Evolutionary conservation across 2,797 vertebrate species (phyloP), one percentile per base, ranked within the genome.

Genomic region (Chanos chanos): DNA sequence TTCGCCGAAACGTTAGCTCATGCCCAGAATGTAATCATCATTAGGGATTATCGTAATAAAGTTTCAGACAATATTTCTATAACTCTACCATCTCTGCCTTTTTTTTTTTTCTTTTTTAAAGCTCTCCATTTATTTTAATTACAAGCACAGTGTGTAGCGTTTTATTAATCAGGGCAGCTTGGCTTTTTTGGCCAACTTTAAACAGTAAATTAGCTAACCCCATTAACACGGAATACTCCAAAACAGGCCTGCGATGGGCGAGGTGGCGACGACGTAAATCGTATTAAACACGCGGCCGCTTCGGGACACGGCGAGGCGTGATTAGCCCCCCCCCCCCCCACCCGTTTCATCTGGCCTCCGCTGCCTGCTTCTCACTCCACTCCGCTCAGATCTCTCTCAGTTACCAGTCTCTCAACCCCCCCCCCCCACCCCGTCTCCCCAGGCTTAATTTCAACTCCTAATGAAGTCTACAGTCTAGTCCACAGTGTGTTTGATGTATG

Each of bases 151-250:
- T 86, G 82, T 88, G 86, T 77, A 81, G 81, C 81, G 82, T 87
- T 88, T n/a, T 91, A 86, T 89, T 92, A 91, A 90, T 89, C 87
- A 88, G 79, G 75, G 81, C 81, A 87, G 83, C 61, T 89, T 25
- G 40, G 31, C 41, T 86, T 89, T 90, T 89, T 84, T 55, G 50
- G 57, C 61, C 22, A 88, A 90, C 84, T 89, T 91, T 87, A 92
- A 92, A 92, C 88, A 90, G 86, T 87, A 88, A 90, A 91, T 91
- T 85, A 90, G 83, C 84, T 90, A 89, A 92, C 90, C 89, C 91
- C 86, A 93, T 94, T 94, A 95, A 89, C 88, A 90, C 80, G 80
- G 79, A 85, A 78, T 78, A 78, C 83, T 86, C 85, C 83, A 87
- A n/a, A 87, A 89, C 89, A 90, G 87, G 79, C n/a, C 83, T 65